Evolutionary conservation across 2,113 vertebrate genomes (phyloP).

Genomic region (Lucifuga dentata): DNA sequence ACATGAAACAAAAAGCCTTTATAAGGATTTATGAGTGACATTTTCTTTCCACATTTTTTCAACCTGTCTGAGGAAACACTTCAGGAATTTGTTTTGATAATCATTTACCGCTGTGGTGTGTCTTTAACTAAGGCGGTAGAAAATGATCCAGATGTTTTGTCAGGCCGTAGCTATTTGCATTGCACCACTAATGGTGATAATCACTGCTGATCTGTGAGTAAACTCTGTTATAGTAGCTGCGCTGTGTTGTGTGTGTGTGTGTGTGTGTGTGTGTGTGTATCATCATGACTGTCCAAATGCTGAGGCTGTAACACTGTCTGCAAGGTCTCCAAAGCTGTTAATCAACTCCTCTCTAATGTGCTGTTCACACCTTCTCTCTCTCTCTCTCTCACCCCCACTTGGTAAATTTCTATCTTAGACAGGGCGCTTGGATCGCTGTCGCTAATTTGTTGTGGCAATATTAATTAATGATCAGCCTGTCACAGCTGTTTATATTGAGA

Average conservation of each 20-base stretch:
- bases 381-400: constrained; percentile 27
- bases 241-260: neutral
- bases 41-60: neutral
- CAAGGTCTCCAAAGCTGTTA: constrained; percentile 65
- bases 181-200: constrained; percentile 29
- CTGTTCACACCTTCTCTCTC: constrained; percentile 79
- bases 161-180: constrained; percentile 33
- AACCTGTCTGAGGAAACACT: neutral
- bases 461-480: constrained; percentile 88
- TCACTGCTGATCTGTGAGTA: constrained; percentile 45
- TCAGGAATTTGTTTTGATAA: too few relatives aligned
- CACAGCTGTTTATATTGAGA: constrained; percentile 84
- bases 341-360: constrained; percentile 73
- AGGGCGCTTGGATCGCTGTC: constrained; percentile 72
- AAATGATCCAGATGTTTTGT: constrained; percentile 53
- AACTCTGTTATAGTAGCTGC: constrained; percentile 48
- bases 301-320: constrained; percentile 63
- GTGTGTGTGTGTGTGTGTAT: constrained; percentile 38
- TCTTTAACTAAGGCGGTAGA: neutral
- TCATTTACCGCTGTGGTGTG: too few relatives aligned
- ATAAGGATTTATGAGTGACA: too few relatives aligned
- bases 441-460: constrained; percentile 87
- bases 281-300: constrained; percentile 53
- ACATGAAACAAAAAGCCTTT: too few relatives aligned
- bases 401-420: constrained; percentile 74